phyloP scores from a whole-genome alignment of 2,797 vertebrate species.

The Lagocephalus sceleratus region DNA sequence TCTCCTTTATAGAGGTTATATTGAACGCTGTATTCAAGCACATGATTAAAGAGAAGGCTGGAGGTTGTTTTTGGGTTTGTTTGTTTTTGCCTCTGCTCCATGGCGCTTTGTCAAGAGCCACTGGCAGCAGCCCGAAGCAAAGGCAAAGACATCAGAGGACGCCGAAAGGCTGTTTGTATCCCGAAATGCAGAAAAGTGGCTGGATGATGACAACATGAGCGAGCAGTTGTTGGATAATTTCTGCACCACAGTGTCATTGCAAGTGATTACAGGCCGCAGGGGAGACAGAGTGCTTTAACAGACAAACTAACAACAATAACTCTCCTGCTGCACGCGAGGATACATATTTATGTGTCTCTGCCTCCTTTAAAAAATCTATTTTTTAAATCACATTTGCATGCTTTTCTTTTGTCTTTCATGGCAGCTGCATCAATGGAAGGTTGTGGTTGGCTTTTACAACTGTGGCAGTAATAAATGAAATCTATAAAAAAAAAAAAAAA shows the following conservation, averaged over 20 bases:
- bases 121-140: conserved; percentile 42
- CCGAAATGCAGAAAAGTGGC: conserved; percentile 26
- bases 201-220: conserved; percentile 31
- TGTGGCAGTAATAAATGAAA: too few relatives aligned
- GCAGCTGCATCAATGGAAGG: too few relatives aligned
- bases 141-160: conserved; percentile 10
- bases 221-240: conserved; percentile 36
- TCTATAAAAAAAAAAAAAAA: too few relatives aligned
- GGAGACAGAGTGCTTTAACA: too few relatives aligned
- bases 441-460: too few relatives aligned
- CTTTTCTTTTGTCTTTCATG: too few relatives aligned
- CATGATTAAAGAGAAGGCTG: conserved; percentile 18
- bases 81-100: conserved; percentile 39
- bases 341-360: too few relatives aligned
- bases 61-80: conserved; percentile 2
- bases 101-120: conserved; percentile 42
- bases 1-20: conserved; percentile 29
- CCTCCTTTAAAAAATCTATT: too few relatives aligned
- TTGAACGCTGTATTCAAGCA: conserved; percentile 36
- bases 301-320: too few relatives aligned
- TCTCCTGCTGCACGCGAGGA: too few relatives aligned
- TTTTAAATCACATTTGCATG: too few relatives aligned
- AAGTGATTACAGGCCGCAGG: conserved; percentile 12
- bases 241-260: conserved; percentile 13
- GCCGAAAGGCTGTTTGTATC: conserved; percentile 31